Evolutionary conservation across 2,113 vertebrate species (phyloP), one percentile per base, ranked within the genome.

Genomic region (Tachuris rubrigastra): DNA sequence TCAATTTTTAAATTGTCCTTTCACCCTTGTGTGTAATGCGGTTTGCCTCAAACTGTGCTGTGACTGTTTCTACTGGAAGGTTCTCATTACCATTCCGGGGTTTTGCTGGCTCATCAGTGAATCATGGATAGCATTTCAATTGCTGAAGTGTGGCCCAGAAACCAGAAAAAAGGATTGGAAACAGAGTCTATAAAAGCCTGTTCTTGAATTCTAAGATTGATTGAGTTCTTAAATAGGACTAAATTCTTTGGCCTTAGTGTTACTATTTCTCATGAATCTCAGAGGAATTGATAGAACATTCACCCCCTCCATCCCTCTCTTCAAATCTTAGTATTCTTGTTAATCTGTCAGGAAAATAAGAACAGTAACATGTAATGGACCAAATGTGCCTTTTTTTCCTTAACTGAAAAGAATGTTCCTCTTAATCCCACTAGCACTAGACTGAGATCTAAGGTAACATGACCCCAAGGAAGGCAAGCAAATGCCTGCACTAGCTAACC

Each of bases 1-100:
- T 93, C 25, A 46, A 94, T 92, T 91, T 96, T 95, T 66, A 90
- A 96, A 81, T 88, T 96, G 89, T 95, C 83, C 75, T 95, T 96
- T 94, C 92, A 95, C 72, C 71, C 74, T 84, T 95, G 60, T 76
- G 52, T 79, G 92, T 90, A 35, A 85, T 9, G 67, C 0, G 0
- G 50, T 81, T 87, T 94, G 73, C 85, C 87, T 93, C 93, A 33
- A 28, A 71, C 63, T 60, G 87, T 95, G 58, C 82, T 85, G 80
- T 87, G 62, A 46, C 87, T 93, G 59, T 91, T 95, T 50, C 77
- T 72, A 7, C 95, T 94, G 77, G 93, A 95, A 93, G 44, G 62
- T 87, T 91, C 87, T 95, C 93, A 94, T 96, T 95, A 80, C 65
- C 71, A 94, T 97, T 93, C 94, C 78, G 74, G 68, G 75, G 73